Percentiles rank a stretch among this genome's conserved stretches.
Evolutionary conservation across 2,797 vertebrate genomes (phyloP).

Genomic region (Megaceryle alcyon): DNA sequence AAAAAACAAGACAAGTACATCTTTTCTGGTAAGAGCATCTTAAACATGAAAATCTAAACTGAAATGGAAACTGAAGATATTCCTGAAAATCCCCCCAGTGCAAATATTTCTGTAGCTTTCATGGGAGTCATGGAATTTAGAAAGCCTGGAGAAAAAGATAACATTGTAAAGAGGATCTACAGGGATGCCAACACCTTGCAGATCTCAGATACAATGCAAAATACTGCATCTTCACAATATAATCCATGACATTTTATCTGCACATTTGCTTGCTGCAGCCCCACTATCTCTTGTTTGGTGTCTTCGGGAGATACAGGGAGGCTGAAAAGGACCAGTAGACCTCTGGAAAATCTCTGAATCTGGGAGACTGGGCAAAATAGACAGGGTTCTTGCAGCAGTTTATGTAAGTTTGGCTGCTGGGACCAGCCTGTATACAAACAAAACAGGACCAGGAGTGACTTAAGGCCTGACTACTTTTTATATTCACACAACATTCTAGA

Average conservation of each 20-base stretch:
- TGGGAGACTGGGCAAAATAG: not conserved
- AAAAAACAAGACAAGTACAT: fast-evolving
- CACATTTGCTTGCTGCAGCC: not conserved
- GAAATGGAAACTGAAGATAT: not conserved
- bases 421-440: not conserved
- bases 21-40: not conserved
- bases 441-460: not conserved
- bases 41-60: not conserved
- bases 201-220: not conserved
- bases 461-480: not conserved
- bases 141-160: not conserved
- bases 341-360: not conserved
- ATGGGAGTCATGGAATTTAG: not conserved
- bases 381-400: not conserved
- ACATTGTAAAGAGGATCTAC: not conserved
- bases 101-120: not conserved
- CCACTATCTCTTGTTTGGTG: not conserved
- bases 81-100: not conserved
- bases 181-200: not conserved
- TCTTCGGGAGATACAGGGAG: not conserved
- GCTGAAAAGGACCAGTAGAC: not conserved
- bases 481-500: not conserved
- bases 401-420: not conserved
- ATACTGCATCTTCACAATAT: not conserved
- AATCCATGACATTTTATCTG: not conserved